Percentiles rank a stretch among this genome's conserved stretches.
Evolutionary conservation across 1,140 invertebrate species (phyloP).

Genomic region (Eupristina koningsbergeri): DNA sequence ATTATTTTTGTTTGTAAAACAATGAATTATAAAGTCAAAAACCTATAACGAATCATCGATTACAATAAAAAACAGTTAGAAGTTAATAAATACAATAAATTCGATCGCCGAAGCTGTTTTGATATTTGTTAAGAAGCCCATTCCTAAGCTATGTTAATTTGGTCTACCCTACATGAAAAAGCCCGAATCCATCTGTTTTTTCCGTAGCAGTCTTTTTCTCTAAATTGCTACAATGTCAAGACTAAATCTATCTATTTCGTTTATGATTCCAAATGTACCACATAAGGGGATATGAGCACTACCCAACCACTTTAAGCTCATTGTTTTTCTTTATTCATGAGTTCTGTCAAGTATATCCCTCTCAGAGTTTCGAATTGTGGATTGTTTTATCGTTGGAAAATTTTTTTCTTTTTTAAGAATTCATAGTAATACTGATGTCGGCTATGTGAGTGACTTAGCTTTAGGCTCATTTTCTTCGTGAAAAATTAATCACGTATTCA

Average conservation of each 20-base stretch:
- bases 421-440: not conserved
- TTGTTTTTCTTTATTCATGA: conserved; percentile 6
- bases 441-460: not conserved
- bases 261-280: conserved; percentile 3
- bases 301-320: not conserved
- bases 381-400: not conserved
- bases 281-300: not conserved
- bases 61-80: not conserved
- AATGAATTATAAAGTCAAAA: not conserved
- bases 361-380: not conserved
- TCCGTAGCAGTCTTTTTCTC: not conserved
- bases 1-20: not conserved
- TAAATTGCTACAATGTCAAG: not conserved
- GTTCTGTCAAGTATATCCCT: not conserved
- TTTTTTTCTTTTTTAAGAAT: not conserved
- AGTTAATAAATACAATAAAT: not conserved
- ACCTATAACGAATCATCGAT: not conserved
- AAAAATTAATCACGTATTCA: not conserved
- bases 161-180: not conserved
- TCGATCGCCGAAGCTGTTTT: not conserved
- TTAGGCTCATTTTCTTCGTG: not conserved
- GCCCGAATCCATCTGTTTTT: not conserved
- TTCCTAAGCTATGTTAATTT: conserved; percentile 4
- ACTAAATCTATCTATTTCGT: conserved; percentile 1
- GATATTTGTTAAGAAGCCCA: not conserved